These are phyloP conservation scores for Lysandra coridon DNA, from an alignment of 2,888 invertebrate genomes.

Conservation along the genomic window DNA sequence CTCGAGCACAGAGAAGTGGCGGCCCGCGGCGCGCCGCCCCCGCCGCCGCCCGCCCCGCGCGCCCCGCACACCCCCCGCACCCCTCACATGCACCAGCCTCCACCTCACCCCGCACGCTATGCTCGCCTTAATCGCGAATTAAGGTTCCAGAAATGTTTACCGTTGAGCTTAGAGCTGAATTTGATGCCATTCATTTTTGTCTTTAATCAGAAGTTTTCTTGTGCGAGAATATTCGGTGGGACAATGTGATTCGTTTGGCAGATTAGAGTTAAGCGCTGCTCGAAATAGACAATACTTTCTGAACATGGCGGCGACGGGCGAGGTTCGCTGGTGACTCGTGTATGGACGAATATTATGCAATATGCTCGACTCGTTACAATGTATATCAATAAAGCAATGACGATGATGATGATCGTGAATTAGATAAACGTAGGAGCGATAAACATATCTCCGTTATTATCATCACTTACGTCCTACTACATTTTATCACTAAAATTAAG, in stretches of 20 bases:
- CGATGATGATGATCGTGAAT: slow-evolving; percentile 3
- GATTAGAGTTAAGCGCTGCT: background rate
- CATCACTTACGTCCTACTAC: background rate
- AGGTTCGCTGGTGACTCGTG: background rate
- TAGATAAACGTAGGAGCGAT: background rate
- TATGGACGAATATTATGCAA: background rate
- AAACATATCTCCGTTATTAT: background rate
- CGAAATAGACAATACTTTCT: background rate
- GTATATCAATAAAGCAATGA: background rate
- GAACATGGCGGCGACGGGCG: background rate
- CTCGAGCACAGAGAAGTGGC: slow-evolving; percentile 78
- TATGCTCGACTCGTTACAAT: background rate
- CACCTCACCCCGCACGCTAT: slow-evolving; percentile 77
- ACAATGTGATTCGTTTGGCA: background rate
- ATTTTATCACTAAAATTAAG: slow-evolving; percentile 7
- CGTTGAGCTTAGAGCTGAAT: slow-evolving; percentile 73
- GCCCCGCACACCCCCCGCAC: slow-evolving; percentile 52
- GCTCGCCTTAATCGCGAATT: slow-evolving; percentile 80
- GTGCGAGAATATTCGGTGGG: background rate
- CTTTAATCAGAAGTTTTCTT: slow-evolving; percentile 29
- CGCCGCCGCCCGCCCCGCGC: slow-evolving; percentile 56
- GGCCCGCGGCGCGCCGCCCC: slow-evolving; percentile 70
- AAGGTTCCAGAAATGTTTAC: slow-evolving; percentile 77
- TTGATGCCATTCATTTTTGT: slow-evolving; percentile 68
- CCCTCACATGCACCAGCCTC: slow-evolving; percentile 73